These are phyloP conservation scores for Drosophila auraria DNA, from an alignment of 1,140 invertebrate species.

Conservation along the genomic window DNA sequence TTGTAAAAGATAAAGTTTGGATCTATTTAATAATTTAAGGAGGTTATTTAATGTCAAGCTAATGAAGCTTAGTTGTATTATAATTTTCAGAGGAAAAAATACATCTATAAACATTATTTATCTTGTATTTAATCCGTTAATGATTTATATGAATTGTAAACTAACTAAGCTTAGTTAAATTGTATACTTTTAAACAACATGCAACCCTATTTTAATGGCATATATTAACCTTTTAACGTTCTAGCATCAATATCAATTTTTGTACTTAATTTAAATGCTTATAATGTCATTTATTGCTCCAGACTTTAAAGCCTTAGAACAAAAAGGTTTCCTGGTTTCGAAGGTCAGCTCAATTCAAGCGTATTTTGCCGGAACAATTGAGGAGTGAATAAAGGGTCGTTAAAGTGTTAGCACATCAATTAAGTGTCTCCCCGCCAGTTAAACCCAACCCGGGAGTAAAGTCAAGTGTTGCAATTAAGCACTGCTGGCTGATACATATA, in stretches of 20 bases:
- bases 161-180: no score
- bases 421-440: constrained; percentile 24
- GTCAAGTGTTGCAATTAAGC: constrained; percentile 17
- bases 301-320: not conserved
- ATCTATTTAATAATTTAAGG: no score
- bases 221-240: not conserved
- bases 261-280: not conserved
- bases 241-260: not conserved
- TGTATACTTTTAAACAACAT: not conserved
- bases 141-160: no score
- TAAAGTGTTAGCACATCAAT: constrained; percentile 37
- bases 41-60: no score
- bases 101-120: no score
- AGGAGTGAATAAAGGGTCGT: constrained; percentile 16
- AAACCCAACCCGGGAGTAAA: not conserved
- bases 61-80: no score
- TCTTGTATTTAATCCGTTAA: no score
- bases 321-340: not conserved
- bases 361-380: constrained; percentile 3
- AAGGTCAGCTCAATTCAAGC: not conserved
- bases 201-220: not conserved
- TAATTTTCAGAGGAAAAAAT: no score
- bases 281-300: not conserved
- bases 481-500: not conserved
- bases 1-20: not conserved